phyloP scores from a whole-genome alignment of 2,113 vertebrate species.

The Siniperca knerii region DNA sequence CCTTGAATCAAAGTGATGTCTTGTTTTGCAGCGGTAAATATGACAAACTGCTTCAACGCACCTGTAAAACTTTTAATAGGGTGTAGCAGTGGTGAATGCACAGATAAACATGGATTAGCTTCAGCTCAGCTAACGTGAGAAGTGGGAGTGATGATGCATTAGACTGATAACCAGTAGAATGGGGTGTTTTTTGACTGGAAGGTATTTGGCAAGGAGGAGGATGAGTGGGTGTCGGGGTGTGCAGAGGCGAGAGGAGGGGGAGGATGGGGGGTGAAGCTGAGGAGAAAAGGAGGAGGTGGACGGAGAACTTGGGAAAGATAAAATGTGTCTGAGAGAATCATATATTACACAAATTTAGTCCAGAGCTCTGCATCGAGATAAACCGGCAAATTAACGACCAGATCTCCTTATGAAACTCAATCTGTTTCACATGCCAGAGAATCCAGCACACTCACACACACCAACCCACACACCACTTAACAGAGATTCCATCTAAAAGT shows the following conservation, averaged over 20 bases:
- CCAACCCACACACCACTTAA: constrained; percentile 52
- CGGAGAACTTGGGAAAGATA: constrained; percentile 39
- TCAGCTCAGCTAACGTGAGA: constrained; percentile 33
- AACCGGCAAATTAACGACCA: constrained; percentile 71
- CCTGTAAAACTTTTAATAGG: constrained; percentile 13
- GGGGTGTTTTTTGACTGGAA: constrained; percentile 48
- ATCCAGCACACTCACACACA: constrained; percentile 29
- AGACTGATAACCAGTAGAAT: constrained; percentile 53
- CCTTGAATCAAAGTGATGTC: constrained; percentile 52
- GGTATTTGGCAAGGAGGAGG: constrained; percentile 56
- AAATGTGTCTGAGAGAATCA: constrained; percentile 59
- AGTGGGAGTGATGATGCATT: constrained; percentile 54
- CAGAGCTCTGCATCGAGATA: constrained; percentile 68
- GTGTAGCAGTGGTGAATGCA: background rate
- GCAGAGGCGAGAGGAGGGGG: background rate
- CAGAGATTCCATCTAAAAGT: constrained; percentile 61
- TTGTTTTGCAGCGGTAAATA: constrained; percentile 38
- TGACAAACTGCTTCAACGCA: constrained; percentile 51
- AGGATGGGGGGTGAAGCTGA: background rate
- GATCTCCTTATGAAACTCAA: constrained; percentile 78
- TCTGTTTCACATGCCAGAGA: constrained; percentile 75
- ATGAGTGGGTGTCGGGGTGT: background rate
- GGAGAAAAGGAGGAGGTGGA: constrained; percentile 36
- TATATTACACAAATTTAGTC: constrained; percentile 58
- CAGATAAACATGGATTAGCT: constrained; percentile 45